Evolutionary conservation across 2,797 vertebrate genomes (phyloP).

Genomic region (Clamator glandarius): DNA sequence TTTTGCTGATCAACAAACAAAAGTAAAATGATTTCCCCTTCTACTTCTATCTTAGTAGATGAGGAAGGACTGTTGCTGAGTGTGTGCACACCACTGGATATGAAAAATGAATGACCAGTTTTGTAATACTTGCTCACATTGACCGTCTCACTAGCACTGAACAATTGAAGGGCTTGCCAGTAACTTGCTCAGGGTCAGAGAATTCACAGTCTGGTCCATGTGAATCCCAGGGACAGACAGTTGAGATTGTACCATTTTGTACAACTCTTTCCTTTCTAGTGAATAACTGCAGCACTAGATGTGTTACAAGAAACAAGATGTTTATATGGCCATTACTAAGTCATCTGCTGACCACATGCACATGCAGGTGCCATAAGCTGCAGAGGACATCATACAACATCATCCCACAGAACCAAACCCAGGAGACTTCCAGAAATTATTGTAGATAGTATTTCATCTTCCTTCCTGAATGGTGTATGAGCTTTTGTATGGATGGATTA

Average conservation of each 20-base stretch:
- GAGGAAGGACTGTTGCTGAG: not conserved
- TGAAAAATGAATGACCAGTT: not conserved
- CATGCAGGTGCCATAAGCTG: not conserved
- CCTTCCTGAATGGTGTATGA: accelerated
- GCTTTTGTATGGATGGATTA: not conserved
- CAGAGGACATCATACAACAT: not conserved
- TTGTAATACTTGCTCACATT: not conserved
- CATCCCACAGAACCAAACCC: not conserved
- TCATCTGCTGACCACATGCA: not conserved
- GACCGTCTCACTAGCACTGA: not conserved
- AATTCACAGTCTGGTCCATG: not conserved
- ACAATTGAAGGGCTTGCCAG: not conserved
- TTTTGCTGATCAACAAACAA: not conserved
- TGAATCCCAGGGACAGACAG: not conserved
- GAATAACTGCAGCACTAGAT: not conserved
- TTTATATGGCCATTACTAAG: not conserved
- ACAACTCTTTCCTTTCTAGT: not conserved
- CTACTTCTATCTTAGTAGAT: not conserved
- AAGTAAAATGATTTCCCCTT: not conserved
- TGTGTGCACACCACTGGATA: not conserved
- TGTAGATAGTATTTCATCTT: not conserved
- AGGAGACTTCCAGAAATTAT: not conserved
- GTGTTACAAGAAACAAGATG: not conserved
- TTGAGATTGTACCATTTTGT: not conserved
- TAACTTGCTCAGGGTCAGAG: not conserved